Evolutionary conservation across 2,888 invertebrate species (phyloP).

Genomic region (Dioctria linearis): DNA sequence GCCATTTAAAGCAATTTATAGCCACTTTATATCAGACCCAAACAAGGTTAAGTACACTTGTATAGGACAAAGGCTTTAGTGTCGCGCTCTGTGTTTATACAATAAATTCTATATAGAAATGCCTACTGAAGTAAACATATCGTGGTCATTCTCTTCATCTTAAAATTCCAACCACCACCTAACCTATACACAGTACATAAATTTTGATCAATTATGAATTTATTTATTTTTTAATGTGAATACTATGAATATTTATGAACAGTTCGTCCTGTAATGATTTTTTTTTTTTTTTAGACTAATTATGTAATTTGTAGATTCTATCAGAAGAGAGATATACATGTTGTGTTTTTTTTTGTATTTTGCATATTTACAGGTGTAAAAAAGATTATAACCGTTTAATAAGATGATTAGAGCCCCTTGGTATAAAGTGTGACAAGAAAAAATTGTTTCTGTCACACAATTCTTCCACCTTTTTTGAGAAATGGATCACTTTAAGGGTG

Average conservation of each 20-base stretch:
- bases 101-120: conserved; percentile 18
- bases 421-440: neutral
- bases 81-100: conserved; percentile 4
- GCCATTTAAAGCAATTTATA: conserved; percentile 43
- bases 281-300: neutral
- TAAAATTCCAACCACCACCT: neutral
- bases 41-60: conserved; percentile 11
- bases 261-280: neutral
- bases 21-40: conserved; percentile 20
- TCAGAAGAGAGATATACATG: too few relatives aligned
- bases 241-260: neutral
- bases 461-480: neutral
- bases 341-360: too few relatives aligned
- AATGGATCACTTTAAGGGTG: neutral
- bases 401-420: neutral
- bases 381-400: neutral
- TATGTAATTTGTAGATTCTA: too few relatives aligned
- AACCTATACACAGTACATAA: conserved; percentile 6
- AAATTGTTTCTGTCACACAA: neutral
- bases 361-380: too few relatives aligned
- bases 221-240: neutral
- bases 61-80: neutral
- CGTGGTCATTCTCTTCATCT: conserved; percentile 25
- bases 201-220: conserved; percentile 25
- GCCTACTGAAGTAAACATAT: conserved; percentile 22